Evolutionary conservation across 2,113 vertebrate species (phyloP), one percentile per base, ranked within the genome.

Genomic region (Rallus limicola): DNA sequence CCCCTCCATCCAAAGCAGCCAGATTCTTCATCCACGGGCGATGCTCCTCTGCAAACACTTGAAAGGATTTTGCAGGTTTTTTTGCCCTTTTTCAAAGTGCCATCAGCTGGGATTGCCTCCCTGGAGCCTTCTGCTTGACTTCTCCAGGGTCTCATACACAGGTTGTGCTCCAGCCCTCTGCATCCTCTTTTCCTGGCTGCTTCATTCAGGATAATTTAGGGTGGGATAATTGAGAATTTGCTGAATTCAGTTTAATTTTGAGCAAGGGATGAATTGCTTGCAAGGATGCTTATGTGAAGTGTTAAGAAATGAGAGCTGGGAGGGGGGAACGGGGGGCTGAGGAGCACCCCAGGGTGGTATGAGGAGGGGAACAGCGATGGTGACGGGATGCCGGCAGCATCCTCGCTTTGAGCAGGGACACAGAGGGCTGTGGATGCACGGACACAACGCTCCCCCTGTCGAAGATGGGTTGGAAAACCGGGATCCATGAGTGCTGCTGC

Each of bases 241-340:
- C 63, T 10, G 3, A 12, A 28, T 38, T 17, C 10, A 0, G 4
- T 10, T 20, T 1, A 2, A 10, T 63, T 82, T 67, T 12, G 23
- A 46, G 28, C 11, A 2, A 40, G 16, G 64, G 34, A 28, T 10
- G 44, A 55, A 18, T 28, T 16, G 10, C 28, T 46, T 12, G 24
- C 28, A 2, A 34, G 46, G 17, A 34, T 0, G 24, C 13, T 13
- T 4, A 24, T 12, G 8, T 11, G 1, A 34, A 56, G 10, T 0
- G 8, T 42, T n/a, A 15, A 21, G 53, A 29, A 50, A 16, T 11
- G 11, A 58, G 31, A 38, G 33, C 28, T 16, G 33, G 55, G 72
- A 21, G 13, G 56, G 13, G 48, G 48, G 67, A 18, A 10, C 36
- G 11, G 26, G 9, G 4, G 48, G 4, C 4, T 2, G 13, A 6